Percentiles rank a stretch among this genome's conserved stretches.
phyloP scores from a whole-genome alignment of 2,113 vertebrate genomes.

The Alexandromys fortis region DNA sequence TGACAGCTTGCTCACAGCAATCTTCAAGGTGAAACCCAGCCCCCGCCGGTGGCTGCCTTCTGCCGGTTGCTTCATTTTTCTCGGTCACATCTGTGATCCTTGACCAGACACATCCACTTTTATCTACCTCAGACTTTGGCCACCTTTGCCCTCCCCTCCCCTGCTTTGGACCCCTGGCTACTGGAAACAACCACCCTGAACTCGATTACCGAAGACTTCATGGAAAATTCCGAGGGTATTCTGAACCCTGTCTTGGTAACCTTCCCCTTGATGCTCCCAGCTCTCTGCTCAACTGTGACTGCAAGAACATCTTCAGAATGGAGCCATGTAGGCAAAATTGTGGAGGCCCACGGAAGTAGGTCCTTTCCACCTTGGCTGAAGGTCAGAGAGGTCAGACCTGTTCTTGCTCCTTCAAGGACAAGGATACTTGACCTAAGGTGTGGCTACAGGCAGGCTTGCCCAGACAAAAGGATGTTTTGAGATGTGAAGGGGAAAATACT shows the following conservation, averaged over 20 bases:
- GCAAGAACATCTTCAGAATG: neutral
- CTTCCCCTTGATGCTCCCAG: neutral
- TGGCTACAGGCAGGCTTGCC: no score
- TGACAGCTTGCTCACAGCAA: neutral
- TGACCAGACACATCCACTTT: neutral
- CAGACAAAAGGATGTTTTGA: no score
- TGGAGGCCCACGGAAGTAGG: no score
- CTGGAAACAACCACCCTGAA: neutral
- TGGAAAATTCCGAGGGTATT: constrained; percentile 8
- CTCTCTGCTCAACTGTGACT: neutral
- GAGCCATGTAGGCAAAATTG: no score
- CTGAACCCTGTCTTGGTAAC: neutral
- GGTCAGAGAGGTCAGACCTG: no score
- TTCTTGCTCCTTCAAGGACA: no score
- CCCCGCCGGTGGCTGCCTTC: neutral
- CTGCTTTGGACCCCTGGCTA: neutral
- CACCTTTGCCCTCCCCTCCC: neutral
- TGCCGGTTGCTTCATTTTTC: neutral
- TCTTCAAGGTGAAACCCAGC: neutral
- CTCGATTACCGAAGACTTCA: neutral
- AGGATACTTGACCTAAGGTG: no score
- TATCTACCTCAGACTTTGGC: neutral
- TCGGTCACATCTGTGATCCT: neutral
- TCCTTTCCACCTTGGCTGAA: no score
- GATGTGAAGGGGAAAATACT: no score